phyloP scores from a whole-genome alignment of 2,888 invertebrate genomes.

The Drosophila glabriapex region DNA sequence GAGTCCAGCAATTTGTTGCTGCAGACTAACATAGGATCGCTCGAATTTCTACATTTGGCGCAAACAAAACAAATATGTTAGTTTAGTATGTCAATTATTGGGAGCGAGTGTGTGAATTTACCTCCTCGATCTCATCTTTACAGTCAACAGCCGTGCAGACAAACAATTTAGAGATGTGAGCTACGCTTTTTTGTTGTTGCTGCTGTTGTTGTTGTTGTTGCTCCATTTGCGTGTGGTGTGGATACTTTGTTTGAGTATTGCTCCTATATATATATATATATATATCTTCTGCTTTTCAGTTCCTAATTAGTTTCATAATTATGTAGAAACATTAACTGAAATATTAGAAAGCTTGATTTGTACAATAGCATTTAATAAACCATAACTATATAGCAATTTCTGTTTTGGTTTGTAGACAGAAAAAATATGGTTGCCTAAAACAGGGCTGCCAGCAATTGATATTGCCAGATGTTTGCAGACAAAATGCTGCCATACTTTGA shows the following conservation, averaged over 20 bases:
- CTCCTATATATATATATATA: slow-evolving; percentile 1
- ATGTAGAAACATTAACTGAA: slow-evolving; percentile 44
- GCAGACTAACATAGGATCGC: slow-evolving; percentile 92
- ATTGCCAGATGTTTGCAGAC: slow-evolving; percentile 25
- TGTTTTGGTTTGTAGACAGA: slow-evolving; percentile 70
- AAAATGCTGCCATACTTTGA: slow-evolving; percentile 10
- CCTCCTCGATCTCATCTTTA: slow-evolving; percentile 96
- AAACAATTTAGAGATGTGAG: slow-evolving; percentile 89
- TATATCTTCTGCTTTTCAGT: slow-evolving; percentile 40
- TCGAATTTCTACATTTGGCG: slow-evolving; percentile 91
- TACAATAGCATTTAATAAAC: slow-evolving; percentile 49
- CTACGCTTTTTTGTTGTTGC: slow-evolving; percentile 69
- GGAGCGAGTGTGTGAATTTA: slow-evolving; percentile 83
- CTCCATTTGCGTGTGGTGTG: slow-evolving; percentile 77
- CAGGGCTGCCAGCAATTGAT: slow-evolving; percentile 38
- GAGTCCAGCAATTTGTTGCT: slow-evolving; percentile 91
- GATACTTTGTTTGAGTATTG: slow-evolving; percentile 47
- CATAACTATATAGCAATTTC: slow-evolving; percentile 47
- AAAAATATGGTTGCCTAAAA: slow-evolving; percentile 70
- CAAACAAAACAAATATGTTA: slow-evolving; percentile 81
- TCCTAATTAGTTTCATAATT: slow-evolving; percentile 53
- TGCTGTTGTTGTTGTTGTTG: slow-evolving; percentile 72
- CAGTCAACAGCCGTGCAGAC: slow-evolving; percentile 93
- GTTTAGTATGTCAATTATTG: neutral
- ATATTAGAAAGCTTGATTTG: slow-evolving; percentile 39